Base-by-base conservation (phyloP, 2,113 vertebrate species). In the Alosa alosa region DNA sequence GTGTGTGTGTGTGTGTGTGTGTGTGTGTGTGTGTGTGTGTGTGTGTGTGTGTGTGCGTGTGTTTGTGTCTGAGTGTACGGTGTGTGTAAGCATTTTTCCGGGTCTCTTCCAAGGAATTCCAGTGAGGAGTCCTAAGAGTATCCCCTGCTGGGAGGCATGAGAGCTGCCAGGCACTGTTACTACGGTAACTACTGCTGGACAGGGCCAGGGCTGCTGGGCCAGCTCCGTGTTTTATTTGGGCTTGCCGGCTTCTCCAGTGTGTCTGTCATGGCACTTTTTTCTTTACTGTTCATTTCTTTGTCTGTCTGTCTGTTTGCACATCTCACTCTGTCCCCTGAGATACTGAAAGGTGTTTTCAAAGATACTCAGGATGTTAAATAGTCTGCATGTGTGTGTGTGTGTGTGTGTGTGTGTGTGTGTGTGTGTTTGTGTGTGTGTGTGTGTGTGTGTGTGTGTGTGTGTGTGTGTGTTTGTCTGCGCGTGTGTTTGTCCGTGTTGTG, bases 1-100 rank as follows among this genome's bases (percentile, higher is more conserved):
- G 83, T 60, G 50, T 60, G 50, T 60, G 31, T 84, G 36, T 84
- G 83, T 84, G 52, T 84, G 83, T 60, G 50, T 84, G 83, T 60
- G 50, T 84, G 50, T 57, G 82, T 39, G 50, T 41, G 83, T 5
- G 31, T 13, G 55, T 68, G 55, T 41, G 83, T 25, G 36, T 68
- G 55, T 41, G 11, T 84, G 83, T 60, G 31, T 60, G 50, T 83
- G 31, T 57, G 82, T 83, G 31, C 64, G 83, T 60, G 50, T 84
- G 83, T 60, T 31, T 84, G 50, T 57, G 82, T 39, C 31, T 41
- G 83, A 9, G 31, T 13, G 55, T 68, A 15, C 4, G 13, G 39
- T 41, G 83, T 25, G 36, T 68, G 55, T 41, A 15, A 17, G 49
- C 55, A 18, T 55, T 22, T 83, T 47, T 49, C 8, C 52, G 82